These are phyloP conservation scores for Acleris emargana DNA, from an alignment of 2,888 invertebrate species.

Conservation along the genomic window DNA sequence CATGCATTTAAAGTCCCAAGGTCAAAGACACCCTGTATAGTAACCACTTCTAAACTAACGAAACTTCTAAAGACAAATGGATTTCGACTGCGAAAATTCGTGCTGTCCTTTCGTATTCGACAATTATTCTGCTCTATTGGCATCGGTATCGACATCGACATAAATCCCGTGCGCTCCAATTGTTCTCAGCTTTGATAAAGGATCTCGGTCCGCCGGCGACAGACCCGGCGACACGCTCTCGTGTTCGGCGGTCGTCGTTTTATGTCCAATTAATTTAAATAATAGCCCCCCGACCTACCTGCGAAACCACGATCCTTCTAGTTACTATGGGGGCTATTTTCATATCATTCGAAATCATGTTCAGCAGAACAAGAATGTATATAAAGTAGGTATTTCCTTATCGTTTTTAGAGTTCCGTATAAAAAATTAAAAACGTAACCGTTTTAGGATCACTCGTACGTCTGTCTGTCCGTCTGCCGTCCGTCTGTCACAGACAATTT, in stretches of 20 bases:
- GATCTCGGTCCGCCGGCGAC: conserved; percentile 48
- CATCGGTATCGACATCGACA: conserved; percentile 8
- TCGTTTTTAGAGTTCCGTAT: no score
- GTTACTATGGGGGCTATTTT: conserved; percentile 37
- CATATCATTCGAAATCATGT: conserved; percentile 36
- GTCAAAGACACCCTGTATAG: no score
- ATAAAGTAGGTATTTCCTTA: background rate
- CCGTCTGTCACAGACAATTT: no score
- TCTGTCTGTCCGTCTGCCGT: no score
- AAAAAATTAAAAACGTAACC: no score
- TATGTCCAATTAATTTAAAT: conserved; percentile 82
- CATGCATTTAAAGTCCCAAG: no score
- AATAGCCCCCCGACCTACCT: conserved; percentile 77
- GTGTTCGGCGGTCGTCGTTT: conserved; percentile 68
- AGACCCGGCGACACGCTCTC: conserved; percentile 61
- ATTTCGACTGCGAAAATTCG: no score
- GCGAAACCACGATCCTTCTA: conserved; percentile 57
- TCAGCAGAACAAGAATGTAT: background rate
- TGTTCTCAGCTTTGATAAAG: conserved; percentile 31
- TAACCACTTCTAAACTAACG: no score
- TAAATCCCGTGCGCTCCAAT: conserved; percentile 24
- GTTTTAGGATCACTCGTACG: no score
- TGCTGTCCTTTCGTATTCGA: no score
- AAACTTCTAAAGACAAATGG: no score
- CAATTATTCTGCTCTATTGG: background rate